Evolutionary conservation across 2,888 invertebrate genomes (phyloP).

Genomic region (Torymus auratus): DNA sequence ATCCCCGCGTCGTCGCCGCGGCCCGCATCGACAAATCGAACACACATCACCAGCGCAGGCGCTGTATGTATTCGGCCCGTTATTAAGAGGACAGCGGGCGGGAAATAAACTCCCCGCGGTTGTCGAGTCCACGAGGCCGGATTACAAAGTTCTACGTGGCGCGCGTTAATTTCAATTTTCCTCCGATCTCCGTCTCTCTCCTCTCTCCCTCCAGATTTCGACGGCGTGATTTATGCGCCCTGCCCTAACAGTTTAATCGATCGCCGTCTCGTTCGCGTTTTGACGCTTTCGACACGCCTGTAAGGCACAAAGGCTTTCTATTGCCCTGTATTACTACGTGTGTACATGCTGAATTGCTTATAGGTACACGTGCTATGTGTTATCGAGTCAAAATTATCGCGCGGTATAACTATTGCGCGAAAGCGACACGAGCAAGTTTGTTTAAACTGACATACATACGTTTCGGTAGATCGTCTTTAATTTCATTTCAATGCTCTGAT

Average conservation of each 20-base stretch:
- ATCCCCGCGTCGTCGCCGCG: background rate
- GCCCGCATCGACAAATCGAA: too few relatives aligned
- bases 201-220: too few relatives aligned
- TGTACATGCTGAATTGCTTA: too few relatives aligned
- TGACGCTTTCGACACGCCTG: too few relatives aligned
- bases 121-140: slow-evolving; percentile 4
- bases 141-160: background rate
- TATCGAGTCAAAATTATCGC: too few relatives aligned
- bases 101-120: slow-evolving; percentile 21
- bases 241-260: background rate
- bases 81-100: background rate
- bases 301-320: too few relatives aligned
- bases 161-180: slow-evolving; percentile 31
- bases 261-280: background rate
- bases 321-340: too few relatives aligned
- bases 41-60: too few relatives aligned
- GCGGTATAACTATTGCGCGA: slow-evolving; percentile 3
- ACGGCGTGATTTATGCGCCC: background rate
- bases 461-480: slow-evolving; percentile 18
- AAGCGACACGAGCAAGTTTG: background rate
- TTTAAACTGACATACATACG: slow-evolving; percentile 10
- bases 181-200: too few relatives aligned
- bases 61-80: too few relatives aligned
- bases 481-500: slow-evolving; percentile 36
- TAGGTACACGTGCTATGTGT: too few relatives aligned